Base-by-base conservation (phyloP, 2,888 invertebrate species). In the Pollenia amentaria region DNA sequence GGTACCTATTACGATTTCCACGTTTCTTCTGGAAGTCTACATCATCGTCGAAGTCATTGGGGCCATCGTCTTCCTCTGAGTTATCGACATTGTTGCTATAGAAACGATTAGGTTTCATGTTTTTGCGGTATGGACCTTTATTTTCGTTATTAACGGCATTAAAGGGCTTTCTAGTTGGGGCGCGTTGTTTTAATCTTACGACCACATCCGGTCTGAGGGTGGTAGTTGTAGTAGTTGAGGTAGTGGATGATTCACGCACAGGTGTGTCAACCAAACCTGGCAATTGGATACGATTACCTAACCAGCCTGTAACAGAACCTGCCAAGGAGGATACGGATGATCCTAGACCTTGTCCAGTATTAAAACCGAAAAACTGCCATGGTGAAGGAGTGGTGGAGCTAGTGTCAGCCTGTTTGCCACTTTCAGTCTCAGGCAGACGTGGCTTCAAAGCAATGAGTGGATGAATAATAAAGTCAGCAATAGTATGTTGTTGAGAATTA, bases 241-340 rank as follows among this genome's bases (percentile, higher is more conserved):
- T 88, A 40, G 60, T 87, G 2, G 85, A 77, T 9, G 89, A 48
- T 38, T 89, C 90, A 12, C 90, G 89, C 4, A 92, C 90, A 0
- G 92, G 92, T 0, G 91, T 90, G 1, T 92, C 92, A 2, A 91
- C 89, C 14, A 92, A 80, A 6, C 87, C 89, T 0, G 90, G 90
- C 16, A 91, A 76, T 29, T 89, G 89, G 53, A 92, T 84, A 4
- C 92, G 92, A 88, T 91, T 91, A 40, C 89, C 92, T 38, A 92
- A 88, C 92, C 93, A 92, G 9, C 92, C 91, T 3, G 91, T 90
- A 1, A 92, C 90, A 3, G 92, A 91, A 12, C 91, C 92, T 0
- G 92, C 92, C 78, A 91, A 72, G 3, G 90, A 90, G 0, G 90
- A 90, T 12, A 86, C 83, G 1, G 84, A 83, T 2, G 92, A 91